phyloP scores from a whole-genome alignment of 2,888 invertebrate species.

The Taenaris catops region DNA sequence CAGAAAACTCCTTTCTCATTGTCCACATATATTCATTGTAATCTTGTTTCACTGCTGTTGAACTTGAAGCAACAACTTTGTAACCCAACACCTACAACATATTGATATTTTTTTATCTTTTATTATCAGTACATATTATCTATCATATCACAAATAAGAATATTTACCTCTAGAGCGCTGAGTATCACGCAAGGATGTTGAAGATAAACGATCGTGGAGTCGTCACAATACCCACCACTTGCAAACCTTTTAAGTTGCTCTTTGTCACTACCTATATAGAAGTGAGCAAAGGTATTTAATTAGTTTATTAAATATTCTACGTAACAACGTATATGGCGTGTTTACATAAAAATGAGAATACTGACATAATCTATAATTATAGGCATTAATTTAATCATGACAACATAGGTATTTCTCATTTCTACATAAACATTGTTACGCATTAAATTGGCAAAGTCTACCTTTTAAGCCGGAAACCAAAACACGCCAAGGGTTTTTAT shows the following conservation, averaged over 20 bases:
- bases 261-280: conserved; percentile 84
- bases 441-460: conserved; percentile 48
- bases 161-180: conserved; percentile 87
- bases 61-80: conserved; percentile 92
- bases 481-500: conserved; percentile 93
- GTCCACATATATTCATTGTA: conserved; percentile 97
- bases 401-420: conserved; percentile 28
- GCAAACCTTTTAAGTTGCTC: conserved; percentile 91
- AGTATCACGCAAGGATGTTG: conserved; percentile 93
- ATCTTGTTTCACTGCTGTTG: conserved; percentile 91
- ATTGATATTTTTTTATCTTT: conserved; percentile 8
- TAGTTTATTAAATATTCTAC: conserved; percentile 1
- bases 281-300: conserved; percentile 12
- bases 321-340: conserved; percentile 2
- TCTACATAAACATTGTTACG: conserved; percentile 26
- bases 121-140: conserved; percentile 1
- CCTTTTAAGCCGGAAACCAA: conserved; percentile 93
- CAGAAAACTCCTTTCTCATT: conserved; percentile 92
- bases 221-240: conserved; percentile 91
- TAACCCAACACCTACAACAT: conserved; percentile 86
- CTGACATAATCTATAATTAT: not conserved
- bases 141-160: not conserved
- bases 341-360: conserved; percentile 17
- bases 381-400: conserved; percentile 3
- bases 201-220: conserved; percentile 91